Base-by-base conservation (phyloP, 2,113 vertebrate species). In the Cynopterus brachyotis region DNA sequence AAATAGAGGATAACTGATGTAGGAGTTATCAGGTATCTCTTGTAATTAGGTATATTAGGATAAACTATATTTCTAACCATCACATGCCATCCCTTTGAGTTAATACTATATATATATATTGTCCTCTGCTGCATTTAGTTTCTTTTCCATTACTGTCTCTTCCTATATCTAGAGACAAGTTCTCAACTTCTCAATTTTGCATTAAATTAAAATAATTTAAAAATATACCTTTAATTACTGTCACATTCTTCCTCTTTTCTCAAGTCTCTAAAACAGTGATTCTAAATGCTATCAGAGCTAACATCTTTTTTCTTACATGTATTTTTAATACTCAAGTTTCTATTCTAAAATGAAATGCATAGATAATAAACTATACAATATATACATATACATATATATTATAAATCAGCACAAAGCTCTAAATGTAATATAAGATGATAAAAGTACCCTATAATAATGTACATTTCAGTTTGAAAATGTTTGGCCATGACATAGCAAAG, bases 151-250 rank as follows among this genome's bases (percentile, higher is more conserved):
- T 81, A 5, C 4, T 55, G 4, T 10, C 16, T 83, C 30, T 67
- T 73, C 12, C 1, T 6, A 6, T 22, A 20, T 94, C 57, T 94
- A 6, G 24, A 95, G 86, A 69, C 0, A 35, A 69, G 32, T 75
- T 88, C 57, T 85, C 59, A 55, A 72, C 15, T 89, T 86, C 28
- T 16, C 13, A 59, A 40, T n/a, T 64, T 76, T 79, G 57, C 2
- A 69, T 42, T 81, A 59, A 91, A 73, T 85, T 85, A 91, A 67
- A 70, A 59, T 84, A 55, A 91, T 62, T 95, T 95, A 35, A 79
- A 94, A 78, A 89, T 64, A 86, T 30, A 82, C 26, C 8, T 83
- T 66, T 73, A 67, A 42, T 82, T 50, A 47, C 6, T 28, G n/a
- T 80, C 50, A 81, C 42, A 89, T 83, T 86, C 57, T 95, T 79